Base-by-base conservation (phyloP, 2,888 invertebrate species). In the Tinea trinotella region DNA sequence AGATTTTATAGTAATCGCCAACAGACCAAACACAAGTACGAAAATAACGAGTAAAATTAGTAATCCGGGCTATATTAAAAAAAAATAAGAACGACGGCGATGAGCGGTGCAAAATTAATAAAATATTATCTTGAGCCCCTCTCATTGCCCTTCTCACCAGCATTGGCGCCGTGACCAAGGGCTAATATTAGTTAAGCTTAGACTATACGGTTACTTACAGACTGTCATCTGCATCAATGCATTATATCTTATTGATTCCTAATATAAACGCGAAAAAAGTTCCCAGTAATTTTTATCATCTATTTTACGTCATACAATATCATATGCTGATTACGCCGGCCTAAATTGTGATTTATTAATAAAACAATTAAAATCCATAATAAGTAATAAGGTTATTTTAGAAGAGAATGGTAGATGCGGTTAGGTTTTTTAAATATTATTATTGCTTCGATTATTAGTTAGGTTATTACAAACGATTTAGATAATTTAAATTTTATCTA, bases 401-500 rank as follows among this genome's bases (percentile, higher is more conserved):
- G 40, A 15, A 2, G 13, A 40, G 40, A 30, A 30, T 2, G 40
- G 13, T 40, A 40, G 40, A 35, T 12, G 35, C 35, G 40, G 40
- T 6, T 46, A 46, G 46, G 18, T 46, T 46, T 46, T 44, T 46
- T 46, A 46, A 46, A 10, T n/a, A n/a, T 46, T 46, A 24, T 13
- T 50, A 50, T 20, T 24, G 24, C 50, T 50, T 24, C 15, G 22
- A 24, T 50, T 50, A 24, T 3, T 19, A n/a, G 7, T 6, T 50
- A 50, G 50, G 13, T 18, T 17, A 40, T 7, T 3, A 46, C 12
- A 22, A 50, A 24, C 24, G 15, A 50, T 13, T 50, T 50, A 22
- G 24, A 50, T 50, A 24, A 18, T 40, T 5, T 3, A 40, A 48
- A 48, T 24, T 24, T 24, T 50, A 13, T 50, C 50, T 3, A 24